Evolutionary conservation across 2,888 invertebrate species (phyloP), one percentile per base, ranked within the genome.

Genomic region (Sinohyriopsis cumingii): DNA sequence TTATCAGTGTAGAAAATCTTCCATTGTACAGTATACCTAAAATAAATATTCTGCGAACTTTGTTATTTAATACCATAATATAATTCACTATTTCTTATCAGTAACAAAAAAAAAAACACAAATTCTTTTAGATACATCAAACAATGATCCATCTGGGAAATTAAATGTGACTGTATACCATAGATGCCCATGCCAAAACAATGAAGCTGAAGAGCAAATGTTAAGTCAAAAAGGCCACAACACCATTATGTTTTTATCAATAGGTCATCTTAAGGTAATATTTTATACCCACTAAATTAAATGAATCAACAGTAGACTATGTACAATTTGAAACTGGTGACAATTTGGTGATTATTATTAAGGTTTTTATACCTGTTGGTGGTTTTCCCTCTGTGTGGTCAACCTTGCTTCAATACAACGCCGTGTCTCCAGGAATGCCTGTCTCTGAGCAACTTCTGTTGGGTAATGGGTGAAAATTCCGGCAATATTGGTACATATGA

Each of bases 361-460:
- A 18, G 55, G 18, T 89, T 12, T 45, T 45, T 45, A 87, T 90
- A 97, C 97, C 95, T 97, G 97, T 91, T 97, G 96, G 89, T 97
- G 96, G 91, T 97, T 98, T 91, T 97, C 97, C 76, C 95, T 92
- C 91, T 97, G 96, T 28, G 95, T 96, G 77, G 94, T 94, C 61
- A 97, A 93, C 45, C 97, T 92, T 0, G 96, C 96, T 89, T 96
- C 95, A 65, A 98, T 95, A 91, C 97, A 97, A 89, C 95, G 95
- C 62, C 97, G 92, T n/a, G 97, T 97, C 92, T 97, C 97, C 56
- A 97, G 92, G 91, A 97, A 97, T 7, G 97, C 96, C 84, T 96
- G 95, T 55, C 97, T 92, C 90, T 97, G 96, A 0, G 96, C 95
- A 81, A 95, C 92, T 91, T 97, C 97, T 63, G 96, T 94, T 0